Base-by-base conservation (phyloP, 2,113 vertebrate species). In the Macquaria ambigua region DNA sequence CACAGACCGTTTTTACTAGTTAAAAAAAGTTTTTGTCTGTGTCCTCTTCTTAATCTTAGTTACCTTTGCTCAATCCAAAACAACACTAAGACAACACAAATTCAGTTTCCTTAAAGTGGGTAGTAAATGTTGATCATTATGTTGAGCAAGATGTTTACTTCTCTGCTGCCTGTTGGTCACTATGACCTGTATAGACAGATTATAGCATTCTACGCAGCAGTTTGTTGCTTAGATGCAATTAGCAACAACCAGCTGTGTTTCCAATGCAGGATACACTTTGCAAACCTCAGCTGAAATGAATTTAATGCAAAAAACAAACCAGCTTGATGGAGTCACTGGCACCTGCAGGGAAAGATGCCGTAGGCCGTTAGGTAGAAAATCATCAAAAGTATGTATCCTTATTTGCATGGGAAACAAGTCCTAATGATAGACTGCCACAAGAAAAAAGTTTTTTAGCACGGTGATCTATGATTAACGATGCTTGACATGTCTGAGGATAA, bases 341-440 rank as follows among this genome's bases (percentile, higher is more conserved):
- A 53, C 23, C 5, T 21, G 8, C 39, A 74, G 62, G 61, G 63
- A 39, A 71, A 86, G 52, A 25, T 39, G 31, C 52, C 1, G 25
- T 1, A 1, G 37, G 10, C 46, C 8, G 21, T 37, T 48, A 25
- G 34, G 28, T 16, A 52, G 15, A 67, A 70, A 79, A 21, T 52
- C 31, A 58, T 72, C 39, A 31, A 15, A 74, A 41, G 8, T 1
- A 1, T 14, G 14, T 69, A 37, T 89, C n/a, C 55, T 85, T 73
- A 66, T 85, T 73, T 63, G 50, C 79, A 73, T 71, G n/a, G 78
- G 43, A 84, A 84, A 63, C 56, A 18, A n/a, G 69, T 73, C 55
- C 37, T 81, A 74, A 78, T 84, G 75, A 86, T 37, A 16, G 25
- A 73, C 74, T 41, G 43, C 43, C 16, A 41, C 21, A 43, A 59